Evolutionary conservation across 2,797 vertebrate species (phyloP), one percentile per base, ranked within the genome.

Genomic region (Anguilla megastoma): DNA sequence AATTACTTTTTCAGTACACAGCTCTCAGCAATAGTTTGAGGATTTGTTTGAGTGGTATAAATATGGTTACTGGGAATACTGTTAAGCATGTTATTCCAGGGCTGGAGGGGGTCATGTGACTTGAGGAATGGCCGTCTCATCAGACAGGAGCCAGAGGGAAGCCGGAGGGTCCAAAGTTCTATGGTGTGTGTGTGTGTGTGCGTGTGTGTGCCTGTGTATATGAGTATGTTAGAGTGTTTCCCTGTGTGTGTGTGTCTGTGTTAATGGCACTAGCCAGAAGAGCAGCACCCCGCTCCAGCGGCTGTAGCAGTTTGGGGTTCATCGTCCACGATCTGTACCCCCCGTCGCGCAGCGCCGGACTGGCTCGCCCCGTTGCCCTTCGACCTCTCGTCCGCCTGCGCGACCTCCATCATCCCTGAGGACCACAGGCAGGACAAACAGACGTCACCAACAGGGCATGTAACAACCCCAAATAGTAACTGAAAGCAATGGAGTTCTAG

Each of bases 251-350:
- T 91, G 88, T 56, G 79, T 30, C 27, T 18, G 21, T 12, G 87
- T 93, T 92, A 94, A 88, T 89, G 90, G 91, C 89, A 91, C 95
- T 98, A 99, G 96, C 97, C 97, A 85, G 98, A 98, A 58, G 97
- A 97, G 94, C 98, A 99, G 94, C 98, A 99, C 2, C 98, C 97
- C 91, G 97, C 94, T 6, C 93, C 97, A 0, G 96, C 94, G 0
- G 97, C 96, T 89, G 97, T 96, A 92, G 95, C 95, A 0, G 88
- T 93, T 91, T 97, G 97, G 87, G 98, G 98, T 50, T 99, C 98
- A 14, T 99, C 98, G 10, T 99, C 98, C 0, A 99, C 97, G 1
- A 99, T 99, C 95, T 99, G 98, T 90, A 99, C 98, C 7, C 98
- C 98, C 90, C 98, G 95, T 91, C 98, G 95, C 74, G 96, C 94